A percentile compares a stretch with the other conserved stretches of the same genome.
Evolutionary conservation across 2,113 vertebrate genomes (phyloP).

Genomic region (Hypanus sabinus): DNA sequence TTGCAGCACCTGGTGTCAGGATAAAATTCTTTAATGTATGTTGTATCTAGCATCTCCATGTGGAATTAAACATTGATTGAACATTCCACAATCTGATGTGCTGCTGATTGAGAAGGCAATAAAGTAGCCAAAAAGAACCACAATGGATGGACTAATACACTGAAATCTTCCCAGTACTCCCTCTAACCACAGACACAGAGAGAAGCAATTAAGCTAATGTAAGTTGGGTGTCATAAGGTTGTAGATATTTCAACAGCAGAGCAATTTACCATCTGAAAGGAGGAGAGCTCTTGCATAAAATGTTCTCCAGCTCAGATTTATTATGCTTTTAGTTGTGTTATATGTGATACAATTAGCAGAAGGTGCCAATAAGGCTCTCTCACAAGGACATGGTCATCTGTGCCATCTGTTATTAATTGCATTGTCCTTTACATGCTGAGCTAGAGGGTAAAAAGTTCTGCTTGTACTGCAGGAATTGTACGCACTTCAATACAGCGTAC

Average conservation of each 20-base stretch:
- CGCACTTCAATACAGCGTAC: constrained; percentile 57
- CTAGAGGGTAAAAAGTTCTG: constrained; percentile 64
- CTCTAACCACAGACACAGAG: constrained; percentile 45
- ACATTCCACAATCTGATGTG: constrained; percentile 39
- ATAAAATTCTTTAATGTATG: constrained; percentile 16
- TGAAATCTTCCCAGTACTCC: constrained; percentile 37
- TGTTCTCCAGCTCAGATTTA: constrained; percentile 83
- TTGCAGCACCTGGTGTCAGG: background rate
- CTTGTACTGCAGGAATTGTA: constrained; percentile 53
- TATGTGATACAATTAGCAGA: constrained; percentile 90
- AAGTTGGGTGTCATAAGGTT: constrained; percentile 85
- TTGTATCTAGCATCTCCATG: constrained; percentile 22
- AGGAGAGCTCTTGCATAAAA: constrained; percentile 83
- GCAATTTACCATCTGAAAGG: constrained; percentile 85
- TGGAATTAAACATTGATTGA: constrained; percentile 37
- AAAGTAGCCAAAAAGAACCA: constrained; percentile 42
- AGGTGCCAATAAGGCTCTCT: constrained; percentile 82
- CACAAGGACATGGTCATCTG: constrained; percentile 85
- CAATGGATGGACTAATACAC: constrained; percentile 39
- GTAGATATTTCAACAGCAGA: constrained; percentile 92
- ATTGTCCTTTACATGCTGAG: constrained; percentile 70
- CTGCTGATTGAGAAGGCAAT: constrained; percentile 40
- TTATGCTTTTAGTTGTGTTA: constrained; percentile 96
- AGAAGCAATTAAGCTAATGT: constrained; percentile 89
- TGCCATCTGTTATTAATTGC: constrained; percentile 92